Evolutionary conservation across 1,140 invertebrate species (phyloP), one percentile per base, ranked within the genome.

Genomic region (Scaptomyza pallida): DNA sequence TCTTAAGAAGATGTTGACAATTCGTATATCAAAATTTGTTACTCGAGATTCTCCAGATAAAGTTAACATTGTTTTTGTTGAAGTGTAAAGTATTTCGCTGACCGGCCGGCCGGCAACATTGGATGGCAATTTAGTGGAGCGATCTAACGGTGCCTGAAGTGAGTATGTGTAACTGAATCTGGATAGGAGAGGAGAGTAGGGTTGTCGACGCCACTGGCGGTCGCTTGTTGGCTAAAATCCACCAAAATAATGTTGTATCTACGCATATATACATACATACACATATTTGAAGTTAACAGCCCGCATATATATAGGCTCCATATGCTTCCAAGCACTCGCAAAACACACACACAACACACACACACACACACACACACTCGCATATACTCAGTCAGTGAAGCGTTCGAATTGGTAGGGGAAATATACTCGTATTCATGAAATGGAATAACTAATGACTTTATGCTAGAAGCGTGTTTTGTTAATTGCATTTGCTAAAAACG

Each of bases 361-460:
- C 70, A 69, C 26, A 43, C 50, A 40, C 70, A 33, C 50, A 63
- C 55, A 50, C 54, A 33, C 51, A 15, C 50, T 16, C 48, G 33
- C 59, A 30, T 15, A 5, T 19, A 4, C 30, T 23, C 57, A 48
- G 12, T 23, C 44, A 41, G 30, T 60, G 26, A 60, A 60, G 56
- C 43, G 44, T 60, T 60, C 56, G 56, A 48, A 60, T 47, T 60
- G 26, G 44, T 37, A 48, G 37, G 40, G 54, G 33, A 37, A 37
- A n/a, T 37, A 79, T 57, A 64, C 50, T 70, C 60, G 60, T 77
- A 86, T 86, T 86, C 81, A 86, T 86, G 81, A 86, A 86, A 86
- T 86, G 81, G 81, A 86, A 86, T 86, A 86, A 86, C 81, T 86
- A 86, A 86, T 86, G 81, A 86, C 82, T 86, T 86, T 88, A 88